Evolutionary conservation across 2,113 vertebrate species (phyloP), one percentile per base, ranked within the genome.

Genomic region (Charina bottae): DNA sequence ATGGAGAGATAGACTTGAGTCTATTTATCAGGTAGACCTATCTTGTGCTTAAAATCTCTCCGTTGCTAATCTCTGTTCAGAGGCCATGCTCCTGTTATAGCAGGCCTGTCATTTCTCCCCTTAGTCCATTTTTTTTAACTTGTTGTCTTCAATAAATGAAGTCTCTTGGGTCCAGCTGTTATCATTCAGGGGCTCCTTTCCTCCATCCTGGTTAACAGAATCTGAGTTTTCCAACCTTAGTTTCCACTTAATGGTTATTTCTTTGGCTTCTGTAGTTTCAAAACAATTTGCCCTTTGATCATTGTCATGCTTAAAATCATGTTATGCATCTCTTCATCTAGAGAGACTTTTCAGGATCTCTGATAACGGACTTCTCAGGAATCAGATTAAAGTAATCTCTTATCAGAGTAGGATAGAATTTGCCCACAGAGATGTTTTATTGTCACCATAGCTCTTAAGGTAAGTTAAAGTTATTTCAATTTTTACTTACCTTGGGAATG

Each of bases 361-460:
- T 89, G 84, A 95, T 96, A 94, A 92, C 93, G 96, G 96, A 95
- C 91, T 97, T 93, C 93, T 19, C 21, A 96, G 93, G 91, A 96
- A 95, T 96, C 94, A 94, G 93, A 96, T 97, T 93, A 96, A 96
- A 96, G 92, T 90, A 92, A 96, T 96, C 95, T 96, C 92, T 90
- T 95, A 13, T 92, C 94, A 60, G 2, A 90, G 89, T 86, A 0
- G 13, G 88, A 92, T 54, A 88, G 92, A 93, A 92, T 37, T 92
- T 93, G 92, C 95, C 62, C 91, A 88, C 91, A 59, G 84, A 96
- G 90, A 6, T 94, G 93, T 95, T 97, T 95, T 93, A 96, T 56
- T 95, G 93, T 60, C 90, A 96, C 95, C 53, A 1, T 83, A 89
- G 93, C 95, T 96, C 94, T 94, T 92, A 84, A 95, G 95, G 95